Conservation (phyloP, 2,113 vertebrate genomes). For the Nannospalax galili region DNA sequence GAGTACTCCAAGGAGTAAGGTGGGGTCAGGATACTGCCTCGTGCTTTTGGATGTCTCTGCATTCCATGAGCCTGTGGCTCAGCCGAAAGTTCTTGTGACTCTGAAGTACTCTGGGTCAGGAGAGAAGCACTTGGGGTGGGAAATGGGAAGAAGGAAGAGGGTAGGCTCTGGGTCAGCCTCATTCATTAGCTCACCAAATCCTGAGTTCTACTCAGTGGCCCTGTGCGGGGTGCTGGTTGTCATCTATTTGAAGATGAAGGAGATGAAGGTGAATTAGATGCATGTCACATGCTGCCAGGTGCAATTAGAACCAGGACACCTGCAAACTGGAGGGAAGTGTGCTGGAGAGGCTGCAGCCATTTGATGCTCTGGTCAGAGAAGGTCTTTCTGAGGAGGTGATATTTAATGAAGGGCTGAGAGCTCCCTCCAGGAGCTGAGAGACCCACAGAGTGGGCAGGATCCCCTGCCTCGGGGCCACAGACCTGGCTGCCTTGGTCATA, state of each 20-base stretch:
- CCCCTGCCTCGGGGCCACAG: background rate
- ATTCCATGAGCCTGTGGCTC: background rate
- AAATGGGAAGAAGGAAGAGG: background rate
- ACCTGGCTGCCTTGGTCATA: background rate
- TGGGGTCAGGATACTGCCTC: background rate
- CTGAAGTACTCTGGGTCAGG: background rate
- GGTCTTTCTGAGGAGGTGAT: background rate
- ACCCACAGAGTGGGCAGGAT: background rate
- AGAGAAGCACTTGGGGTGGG: background rate
- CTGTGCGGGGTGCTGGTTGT: background rate
- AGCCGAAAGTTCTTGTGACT: background rate
- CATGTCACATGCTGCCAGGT: fast-evolving
- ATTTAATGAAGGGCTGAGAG: background rate
- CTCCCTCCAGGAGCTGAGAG: background rate
- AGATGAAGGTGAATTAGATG: background rate
- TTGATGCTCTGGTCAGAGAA: background rate
- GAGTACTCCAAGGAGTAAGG: background rate
- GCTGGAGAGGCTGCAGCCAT: background rate
- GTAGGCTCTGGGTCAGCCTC: background rate
- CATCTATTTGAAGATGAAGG: background rate
- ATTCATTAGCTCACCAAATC: background rate
- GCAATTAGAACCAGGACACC: background rate
- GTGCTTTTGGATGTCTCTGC: background rate
- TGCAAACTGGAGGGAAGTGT: background rate
- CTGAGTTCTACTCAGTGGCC: background rate